A percentile compares a stretch with the other conserved stretches of the same genome.
phyloP scores from a whole-genome alignment of 2,113 vertebrate species.

The Redunca redunca region DNA sequence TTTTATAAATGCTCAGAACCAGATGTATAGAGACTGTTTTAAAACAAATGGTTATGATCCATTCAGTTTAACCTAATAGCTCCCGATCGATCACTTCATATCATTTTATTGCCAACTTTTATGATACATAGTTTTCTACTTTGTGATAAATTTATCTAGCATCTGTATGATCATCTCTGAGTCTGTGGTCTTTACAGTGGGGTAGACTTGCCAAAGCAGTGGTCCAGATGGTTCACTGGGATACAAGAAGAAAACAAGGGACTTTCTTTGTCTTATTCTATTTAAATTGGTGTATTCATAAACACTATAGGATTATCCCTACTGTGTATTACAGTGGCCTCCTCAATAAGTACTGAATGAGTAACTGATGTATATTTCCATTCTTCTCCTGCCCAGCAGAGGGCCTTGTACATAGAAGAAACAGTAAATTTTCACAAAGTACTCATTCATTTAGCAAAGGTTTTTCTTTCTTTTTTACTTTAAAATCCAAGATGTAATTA shows the following conservation, averaged over 20 bases:
- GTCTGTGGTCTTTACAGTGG: not conserved
- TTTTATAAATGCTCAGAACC: not conserved
- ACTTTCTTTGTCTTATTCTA: not conserved
- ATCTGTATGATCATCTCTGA: not conserved
- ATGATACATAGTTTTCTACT: not conserved
- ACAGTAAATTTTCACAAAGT: not conserved
- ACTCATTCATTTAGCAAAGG: not conserved
- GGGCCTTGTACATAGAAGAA: not conserved
- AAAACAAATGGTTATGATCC: not conserved
- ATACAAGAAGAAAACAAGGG: not conserved
- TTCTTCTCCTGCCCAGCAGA: not conserved
- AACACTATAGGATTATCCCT: not conserved
- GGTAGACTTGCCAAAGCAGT: not conserved
- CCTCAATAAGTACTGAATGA: not conserved
- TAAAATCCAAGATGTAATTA: not conserved
- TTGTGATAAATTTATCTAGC: not conserved
- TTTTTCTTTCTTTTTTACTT: not conserved
- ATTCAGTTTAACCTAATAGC: not conserved
- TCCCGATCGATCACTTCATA: not conserved
- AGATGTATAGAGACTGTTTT: not conserved
- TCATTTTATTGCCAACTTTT: not conserved
- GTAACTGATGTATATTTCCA: not conserved
- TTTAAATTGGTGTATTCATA: not conserved
- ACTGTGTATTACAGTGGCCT: not conserved
- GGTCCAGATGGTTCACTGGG: not conserved